Conservation (phyloP, 2,797 vertebrate genomes). For the Phaenicophaeus curvirostris region DNA sequence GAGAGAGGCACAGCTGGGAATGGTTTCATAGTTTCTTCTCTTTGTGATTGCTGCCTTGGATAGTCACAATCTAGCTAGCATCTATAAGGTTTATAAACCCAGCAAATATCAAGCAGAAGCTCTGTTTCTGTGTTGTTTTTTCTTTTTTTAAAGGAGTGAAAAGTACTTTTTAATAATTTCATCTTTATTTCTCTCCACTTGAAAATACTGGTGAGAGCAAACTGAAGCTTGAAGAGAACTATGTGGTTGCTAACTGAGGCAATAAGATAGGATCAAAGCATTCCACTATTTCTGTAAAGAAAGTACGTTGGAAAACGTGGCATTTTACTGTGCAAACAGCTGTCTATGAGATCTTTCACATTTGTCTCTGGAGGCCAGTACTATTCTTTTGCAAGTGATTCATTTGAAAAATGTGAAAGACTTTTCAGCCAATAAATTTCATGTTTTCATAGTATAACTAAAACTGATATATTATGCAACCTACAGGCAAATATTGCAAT, state of each 20-base stretch:
- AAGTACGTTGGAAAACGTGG: background rate
- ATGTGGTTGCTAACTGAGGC: background rate
- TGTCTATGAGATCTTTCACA: background rate
- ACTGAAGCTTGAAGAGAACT: background rate
- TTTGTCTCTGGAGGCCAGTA: slow-evolving; percentile 22
- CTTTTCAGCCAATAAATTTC: slow-evolving; percentile 44
- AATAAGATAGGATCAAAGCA: background rate
- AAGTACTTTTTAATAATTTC: background rate
- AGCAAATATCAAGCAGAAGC: background rate
- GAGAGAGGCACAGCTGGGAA: background rate
- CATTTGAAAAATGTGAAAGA: slow-evolving; percentile 33
- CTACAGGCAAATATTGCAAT: slow-evolving; percentile 12
- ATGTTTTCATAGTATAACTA: slow-evolving; percentile 16
- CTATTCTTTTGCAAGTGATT: slow-evolving; percentile 18
- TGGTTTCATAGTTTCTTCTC: background rate
- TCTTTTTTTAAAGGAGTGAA: background rate
- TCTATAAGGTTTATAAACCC: background rate
- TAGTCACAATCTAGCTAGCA: background rate
- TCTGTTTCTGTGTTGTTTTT: background rate
- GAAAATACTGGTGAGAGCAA: background rate
- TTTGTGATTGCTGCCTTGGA: background rate
- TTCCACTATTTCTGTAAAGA: background rate
- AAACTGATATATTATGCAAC: slow-evolving; percentile 1
- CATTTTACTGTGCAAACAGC: slow-evolving; percentile 18
- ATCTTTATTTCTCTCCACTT: background rate